Percentiles rank a stretch among this genome's conserved stretches.
Evolutionary conservation across 2,888 invertebrate species (phyloP).

Genomic region (Nemurella pictetii): DNA sequence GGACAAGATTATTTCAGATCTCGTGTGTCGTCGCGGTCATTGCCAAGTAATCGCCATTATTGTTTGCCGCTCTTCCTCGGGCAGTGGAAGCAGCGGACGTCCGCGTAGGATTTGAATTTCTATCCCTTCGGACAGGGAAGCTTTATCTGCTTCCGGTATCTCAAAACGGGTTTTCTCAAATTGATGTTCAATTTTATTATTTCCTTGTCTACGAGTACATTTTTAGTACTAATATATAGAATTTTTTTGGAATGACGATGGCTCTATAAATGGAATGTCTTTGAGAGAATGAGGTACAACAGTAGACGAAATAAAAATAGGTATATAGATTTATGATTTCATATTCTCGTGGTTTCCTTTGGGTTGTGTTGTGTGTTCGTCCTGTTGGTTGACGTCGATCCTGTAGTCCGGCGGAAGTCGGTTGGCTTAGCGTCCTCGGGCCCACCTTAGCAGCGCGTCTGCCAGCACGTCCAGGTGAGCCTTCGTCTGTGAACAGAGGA

Average conservation of each 20-base stretch:
- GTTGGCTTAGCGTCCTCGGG: constrained; percentile 79
- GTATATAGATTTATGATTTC: constrained; percentile 35
- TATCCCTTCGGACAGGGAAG: background rate
- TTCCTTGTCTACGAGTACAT: background rate
- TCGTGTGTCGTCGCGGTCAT: background rate
- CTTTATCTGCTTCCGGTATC: background rate
- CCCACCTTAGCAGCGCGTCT: constrained; percentile 91
- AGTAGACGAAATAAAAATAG: constrained; percentile 41
- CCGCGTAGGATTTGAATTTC: background rate
- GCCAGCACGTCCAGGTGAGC: constrained; percentile 93
- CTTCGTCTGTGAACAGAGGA: constrained; percentile 72
- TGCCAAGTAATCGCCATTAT: background rate
- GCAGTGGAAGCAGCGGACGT: background rate
- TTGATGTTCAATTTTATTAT: background rate
- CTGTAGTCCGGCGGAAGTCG: background rate
- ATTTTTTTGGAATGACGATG: constrained; percentile 6
- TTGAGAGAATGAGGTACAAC: constrained; percentile 38
- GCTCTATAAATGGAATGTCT: background rate
- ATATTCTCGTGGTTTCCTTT: constrained; percentile 29
- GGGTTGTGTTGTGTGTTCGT: constrained; percentile 22
- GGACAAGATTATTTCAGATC: background rate
- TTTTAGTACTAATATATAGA: background rate
- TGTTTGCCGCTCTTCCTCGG: background rate
- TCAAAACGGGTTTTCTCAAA: background rate
- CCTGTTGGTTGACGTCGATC: background rate